Percentiles rank a stretch among this genome's conserved stretches.
These are phyloP conservation scores for Cotesia glomerata DNA, from an alignment of 1,140 invertebrate species.

Conservation along the genomic window DNA sequence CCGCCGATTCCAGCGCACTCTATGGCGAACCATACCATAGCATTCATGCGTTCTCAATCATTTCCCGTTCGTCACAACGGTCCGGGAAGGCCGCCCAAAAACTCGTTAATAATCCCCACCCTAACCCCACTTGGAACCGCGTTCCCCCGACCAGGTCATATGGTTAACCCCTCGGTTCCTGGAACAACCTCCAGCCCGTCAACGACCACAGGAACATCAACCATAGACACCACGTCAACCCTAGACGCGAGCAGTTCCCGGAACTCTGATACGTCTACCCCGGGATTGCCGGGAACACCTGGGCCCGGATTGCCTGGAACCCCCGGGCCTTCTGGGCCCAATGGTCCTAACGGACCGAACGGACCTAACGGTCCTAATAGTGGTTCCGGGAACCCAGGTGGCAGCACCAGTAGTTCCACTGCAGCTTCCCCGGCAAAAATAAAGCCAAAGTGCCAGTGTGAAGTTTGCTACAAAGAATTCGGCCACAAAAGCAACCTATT, in stretches of 20 bases:
- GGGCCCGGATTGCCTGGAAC: too few species aligned
- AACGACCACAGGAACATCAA: constrained; percentile 5
- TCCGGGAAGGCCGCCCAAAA: constrained; percentile 50
- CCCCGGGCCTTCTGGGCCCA: too few species aligned
- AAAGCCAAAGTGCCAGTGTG: constrained; percentile 62
- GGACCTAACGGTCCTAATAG: too few species aligned
- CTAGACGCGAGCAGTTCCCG: too few species aligned
- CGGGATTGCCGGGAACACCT: too few species aligned
- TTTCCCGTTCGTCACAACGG: constrained; percentile 43
- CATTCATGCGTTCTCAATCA: constrained; percentile 27
- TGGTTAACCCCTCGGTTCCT: background rate
- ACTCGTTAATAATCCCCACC: background rate
- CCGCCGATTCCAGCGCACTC: too few species aligned
- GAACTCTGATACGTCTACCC: too few species aligned
- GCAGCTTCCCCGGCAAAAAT: constrained; percentile 36
- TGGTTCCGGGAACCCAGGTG: too few species aligned
- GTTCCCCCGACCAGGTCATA: background rate
- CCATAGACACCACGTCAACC: background rate
- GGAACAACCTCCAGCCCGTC: constrained; percentile 30
- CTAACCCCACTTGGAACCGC: background rate
- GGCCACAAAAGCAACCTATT: constrained; percentile 65
- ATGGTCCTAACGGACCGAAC: too few species aligned
- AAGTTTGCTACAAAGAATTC: constrained; percentile 67
- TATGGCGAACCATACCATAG: constrained; percentile 20
- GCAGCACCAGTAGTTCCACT: background rate